Evolutionary conservation across 2,113 vertebrate genomes (phyloP).

Genomic region (Lichenostomus cassidix): DNA sequence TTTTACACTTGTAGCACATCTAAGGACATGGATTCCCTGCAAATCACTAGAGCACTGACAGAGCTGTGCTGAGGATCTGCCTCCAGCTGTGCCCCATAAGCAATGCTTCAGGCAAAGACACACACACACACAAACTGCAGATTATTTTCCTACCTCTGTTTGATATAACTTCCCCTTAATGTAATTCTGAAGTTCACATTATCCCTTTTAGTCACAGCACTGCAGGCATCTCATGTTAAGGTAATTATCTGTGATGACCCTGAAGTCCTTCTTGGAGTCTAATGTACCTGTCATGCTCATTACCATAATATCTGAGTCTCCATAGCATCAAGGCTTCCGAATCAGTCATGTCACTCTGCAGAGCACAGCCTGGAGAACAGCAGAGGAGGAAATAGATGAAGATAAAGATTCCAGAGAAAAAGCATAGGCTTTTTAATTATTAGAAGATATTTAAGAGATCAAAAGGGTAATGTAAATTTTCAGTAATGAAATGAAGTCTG

Average conservation of each 20-base stretch:
- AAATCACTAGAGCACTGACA: not conserved
- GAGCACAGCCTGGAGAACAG: not conserved
- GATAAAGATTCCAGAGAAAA: not conserved
- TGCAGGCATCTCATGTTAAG: constrained; percentile 10
- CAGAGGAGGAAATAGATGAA: not conserved
- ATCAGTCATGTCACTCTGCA: not conserved
- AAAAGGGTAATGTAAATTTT: not conserved
- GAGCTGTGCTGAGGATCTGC: not conserved
- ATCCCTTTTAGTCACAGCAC: constrained; percentile 23
- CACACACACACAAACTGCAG: not conserved
- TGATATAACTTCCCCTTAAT: not conserved
- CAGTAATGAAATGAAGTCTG: not conserved
- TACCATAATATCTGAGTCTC: constrained; percentile 4
- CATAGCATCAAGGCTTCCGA: not conserved
- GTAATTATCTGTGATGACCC: constrained; percentile 51
- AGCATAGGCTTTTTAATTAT: not conserved
- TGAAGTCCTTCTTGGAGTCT: not conserved
- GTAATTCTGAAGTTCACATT: constrained; percentile 4
- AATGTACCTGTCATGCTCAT: constrained; percentile 16
- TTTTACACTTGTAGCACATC: not conserved
- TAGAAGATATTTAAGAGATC: not conserved
- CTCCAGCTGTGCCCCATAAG: constrained; percentile 10
- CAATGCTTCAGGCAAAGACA: not conserved
- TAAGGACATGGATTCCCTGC: not conserved
- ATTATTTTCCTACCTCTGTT: not conserved